phyloP scores from a whole-genome alignment of 2,113 vertebrate genomes.

The Fulica atra region DNA sequence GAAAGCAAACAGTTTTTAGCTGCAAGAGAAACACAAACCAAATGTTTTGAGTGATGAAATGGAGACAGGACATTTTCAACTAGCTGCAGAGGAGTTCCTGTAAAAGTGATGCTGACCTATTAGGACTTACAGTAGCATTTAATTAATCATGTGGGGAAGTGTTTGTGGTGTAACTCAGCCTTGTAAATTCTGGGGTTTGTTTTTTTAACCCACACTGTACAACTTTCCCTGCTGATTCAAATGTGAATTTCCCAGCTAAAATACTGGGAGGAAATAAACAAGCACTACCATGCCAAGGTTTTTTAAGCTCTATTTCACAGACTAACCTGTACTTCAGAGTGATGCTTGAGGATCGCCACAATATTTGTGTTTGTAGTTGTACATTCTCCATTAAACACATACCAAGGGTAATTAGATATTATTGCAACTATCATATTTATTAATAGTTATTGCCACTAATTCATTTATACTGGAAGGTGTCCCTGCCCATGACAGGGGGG shows the following conservation, averaged over 20 bases:
- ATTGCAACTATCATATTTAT: background rate
- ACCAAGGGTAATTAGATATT: background rate
- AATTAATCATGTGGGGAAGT: background rate
- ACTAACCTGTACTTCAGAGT: background rate
- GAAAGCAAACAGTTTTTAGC: conserved; percentile 29
- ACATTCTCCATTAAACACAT: background rate
- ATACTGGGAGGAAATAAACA: background rate
- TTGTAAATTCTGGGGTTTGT: background rate
- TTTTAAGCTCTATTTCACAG: background rate
- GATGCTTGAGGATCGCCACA: background rate
- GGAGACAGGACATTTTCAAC: background rate
- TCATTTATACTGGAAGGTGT: background rate
- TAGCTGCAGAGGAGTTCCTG: background rate
- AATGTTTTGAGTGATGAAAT: conserved; percentile 9
- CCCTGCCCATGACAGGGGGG: too few relatives aligned
- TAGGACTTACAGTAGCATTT: background rate
- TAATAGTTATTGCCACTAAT: background rate
- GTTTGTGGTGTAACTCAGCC: background rate
- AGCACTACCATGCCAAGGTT: background rate
- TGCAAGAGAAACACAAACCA: background rate
- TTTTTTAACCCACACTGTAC: background rate
- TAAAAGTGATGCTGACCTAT: background rate
- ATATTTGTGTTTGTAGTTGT: background rate
- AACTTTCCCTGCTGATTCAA: background rate
- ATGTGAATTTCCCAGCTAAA: background rate